Conservation (phyloP, 2,113 vertebrate genomes). For the Equus przewalskii region DNA sequence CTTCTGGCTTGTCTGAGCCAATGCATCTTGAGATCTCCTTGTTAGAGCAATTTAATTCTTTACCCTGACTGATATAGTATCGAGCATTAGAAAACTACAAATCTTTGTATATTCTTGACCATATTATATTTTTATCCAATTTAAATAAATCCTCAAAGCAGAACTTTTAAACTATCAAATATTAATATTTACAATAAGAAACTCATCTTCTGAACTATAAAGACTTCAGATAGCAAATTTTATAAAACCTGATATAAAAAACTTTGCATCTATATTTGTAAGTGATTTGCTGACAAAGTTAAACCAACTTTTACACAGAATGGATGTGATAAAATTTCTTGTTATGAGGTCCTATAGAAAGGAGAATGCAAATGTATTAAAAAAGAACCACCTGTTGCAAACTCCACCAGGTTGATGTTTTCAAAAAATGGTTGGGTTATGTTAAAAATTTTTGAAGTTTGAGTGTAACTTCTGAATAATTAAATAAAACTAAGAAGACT, state of each 20-base stretch:
- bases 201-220: constrained; percentile 76
- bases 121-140: constrained; percentile 76
- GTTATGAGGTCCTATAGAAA: neutral
- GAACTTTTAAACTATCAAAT: constrained; percentile 78
- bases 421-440: constrained; percentile 21
- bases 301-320: neutral
- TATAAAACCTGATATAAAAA: neutral
- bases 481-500: constrained; percentile 10
- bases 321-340: constrained; percentile 19
- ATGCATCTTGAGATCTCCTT: neutral
- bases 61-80: neutral
- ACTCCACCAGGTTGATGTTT: neutral
- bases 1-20: neutral
- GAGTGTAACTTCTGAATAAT: constrained; percentile 33
- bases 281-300: constrained; percentile 20
- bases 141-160: constrained; percentile 73
- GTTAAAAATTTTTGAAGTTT: constrained; percentile 50
- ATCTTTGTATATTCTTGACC: neutral
- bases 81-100: constrained; percentile 63
- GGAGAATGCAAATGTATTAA: neutral
- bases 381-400: neutral
- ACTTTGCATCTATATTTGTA: neutral
- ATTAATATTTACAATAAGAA: constrained; percentile 76
- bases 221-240: neutral
- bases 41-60: neutral